Base-by-base conservation (phyloP, 2,113 vertebrate species). In the Scartelaos histophorus region DNA sequence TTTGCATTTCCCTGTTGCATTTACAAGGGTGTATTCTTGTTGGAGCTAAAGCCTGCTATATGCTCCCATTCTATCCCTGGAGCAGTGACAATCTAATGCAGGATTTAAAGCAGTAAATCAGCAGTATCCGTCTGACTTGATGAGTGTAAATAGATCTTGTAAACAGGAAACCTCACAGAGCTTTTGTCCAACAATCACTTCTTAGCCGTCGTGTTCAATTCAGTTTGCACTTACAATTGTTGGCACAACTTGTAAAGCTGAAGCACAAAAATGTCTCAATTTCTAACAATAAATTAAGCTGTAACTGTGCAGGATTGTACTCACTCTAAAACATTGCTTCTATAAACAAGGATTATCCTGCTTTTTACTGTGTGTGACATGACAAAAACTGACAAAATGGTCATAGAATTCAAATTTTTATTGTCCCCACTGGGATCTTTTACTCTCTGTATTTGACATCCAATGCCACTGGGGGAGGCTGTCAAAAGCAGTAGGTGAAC, bases 31-130 rank as follows among this genome's bases (percentile, higher is more conserved):
- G 54, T 66, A 57, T 66, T 21, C 0, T 1, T 7, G 12, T 15
- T 15, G 13, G 15, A 53, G 56, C 34, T 22, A 61, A 69, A 66
- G 13, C 45, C 43, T 65, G 68, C 1, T 60, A 71, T 35, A 24
- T 54, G 24, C 66, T 38, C 58, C 34, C 17, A 12, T 70, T 25
- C 29, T 13, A 70, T 56, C 49, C 25, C 29, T 16, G 66, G 46
- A 74, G 45, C 3, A 5, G 47, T 56, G 60, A 76, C 47, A 74
- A 21, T 65, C 22, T 24, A 12, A 78, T 46, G 3, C 5, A 75
- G 67, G 56, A 62, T 68, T 78, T 66, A 69, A 80, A 77, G 15
- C n/a, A n/a, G 5, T 71, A 72, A 73, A 78, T 81, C 25, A 70
- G 24, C 45, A 16, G 3, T 61, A 73, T 47, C 46, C 45, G 64